Evolutionary conservation across 1,140 invertebrate genomes (phyloP), one percentile per base, ranked within the genome.

Genomic region (Drosophila grimshawi): DNA sequence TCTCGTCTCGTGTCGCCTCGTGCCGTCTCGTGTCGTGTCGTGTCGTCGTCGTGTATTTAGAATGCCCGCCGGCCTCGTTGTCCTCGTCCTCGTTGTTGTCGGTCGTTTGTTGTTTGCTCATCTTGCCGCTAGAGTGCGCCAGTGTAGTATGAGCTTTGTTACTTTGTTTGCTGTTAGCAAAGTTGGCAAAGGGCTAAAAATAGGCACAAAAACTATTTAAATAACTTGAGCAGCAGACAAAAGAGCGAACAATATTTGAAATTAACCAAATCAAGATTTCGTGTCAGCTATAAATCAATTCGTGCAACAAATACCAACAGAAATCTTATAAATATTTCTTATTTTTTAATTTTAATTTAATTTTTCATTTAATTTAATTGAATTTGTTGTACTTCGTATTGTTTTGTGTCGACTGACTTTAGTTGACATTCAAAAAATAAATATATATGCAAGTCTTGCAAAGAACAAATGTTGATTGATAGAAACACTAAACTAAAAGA

Each of bases 51-150:
- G 64, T 78, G 49, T 39, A 51, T 66, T 78, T 86, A 68, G 71
- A 79, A 75, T 79, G 78, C 60, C 63, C 59, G 72, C 62, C 62
- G 55, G 51, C 60, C 46, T 37, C 75, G 35, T 45, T 19, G 62
- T 51, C 63, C 60, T 43, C 39, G 39, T 43, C 19, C 19, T 19
- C 19, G 33, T 52, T 27, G 30, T 32, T 46, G 48, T 10, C 19
- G 19, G 46, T 52, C 61, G 39, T 56, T 19, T 37, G 49, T 39
- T 77, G 72, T 78, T 79, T 79, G 68, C 62, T 48, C 66, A 71
- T 61, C 71, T 51, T 46, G 76, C 49, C 77, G 67, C 63, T 46
- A 77, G 56, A 81, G 66, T 78, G 75, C 82, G 76, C 65, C 30
- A 61, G 45, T 19, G 19, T 19, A 69, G 32, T 72, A 39, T 4